phyloP scores from a whole-genome alignment of 2,113 vertebrate genomes.

The Rhombomys opimus region DNA sequence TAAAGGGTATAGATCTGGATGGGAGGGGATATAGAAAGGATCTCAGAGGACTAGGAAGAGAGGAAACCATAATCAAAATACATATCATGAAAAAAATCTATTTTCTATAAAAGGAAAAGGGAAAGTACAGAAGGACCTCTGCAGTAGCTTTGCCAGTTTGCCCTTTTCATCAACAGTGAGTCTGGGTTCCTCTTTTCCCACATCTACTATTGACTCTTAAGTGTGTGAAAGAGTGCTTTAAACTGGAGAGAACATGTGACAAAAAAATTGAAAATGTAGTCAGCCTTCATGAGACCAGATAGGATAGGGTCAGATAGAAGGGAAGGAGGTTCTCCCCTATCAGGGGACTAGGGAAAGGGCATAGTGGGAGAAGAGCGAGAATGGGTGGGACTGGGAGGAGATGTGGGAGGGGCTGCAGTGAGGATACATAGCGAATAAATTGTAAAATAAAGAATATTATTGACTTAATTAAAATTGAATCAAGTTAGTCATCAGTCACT shows the following conservation, averaged over 20 bases:
- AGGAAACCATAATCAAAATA: neutral
- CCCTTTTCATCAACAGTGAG: neutral
- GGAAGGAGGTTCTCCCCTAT: too few species aligned
- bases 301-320: too few species aligned
- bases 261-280: neutral
- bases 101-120: neutral
- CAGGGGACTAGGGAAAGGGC: too few species aligned
- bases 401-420: too few species aligned
- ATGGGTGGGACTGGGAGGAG: too few species aligned
- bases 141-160: neutral
- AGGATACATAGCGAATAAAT: too few species aligned
- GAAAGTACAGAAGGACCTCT: neutral
- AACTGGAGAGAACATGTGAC: neutral
- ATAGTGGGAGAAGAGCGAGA: too few species aligned
- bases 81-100: neutral
- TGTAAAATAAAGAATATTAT: neutral
- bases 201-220: neutral
- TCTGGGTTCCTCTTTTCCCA: neutral
- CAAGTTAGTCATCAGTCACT: neutral
- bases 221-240: neutral
- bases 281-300: too few species aligned
- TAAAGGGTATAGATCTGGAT: neutral
- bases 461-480: slow-evolving; percentile 46
- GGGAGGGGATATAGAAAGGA: neutral
- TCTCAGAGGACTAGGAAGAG: neutral